A percentile compares a stretch with the other conserved stretches of the same genome.
Evolutionary conservation across 2,888 invertebrate genomes (phyloP).

Genomic region (Oegoconia quadripuncta): DNA sequence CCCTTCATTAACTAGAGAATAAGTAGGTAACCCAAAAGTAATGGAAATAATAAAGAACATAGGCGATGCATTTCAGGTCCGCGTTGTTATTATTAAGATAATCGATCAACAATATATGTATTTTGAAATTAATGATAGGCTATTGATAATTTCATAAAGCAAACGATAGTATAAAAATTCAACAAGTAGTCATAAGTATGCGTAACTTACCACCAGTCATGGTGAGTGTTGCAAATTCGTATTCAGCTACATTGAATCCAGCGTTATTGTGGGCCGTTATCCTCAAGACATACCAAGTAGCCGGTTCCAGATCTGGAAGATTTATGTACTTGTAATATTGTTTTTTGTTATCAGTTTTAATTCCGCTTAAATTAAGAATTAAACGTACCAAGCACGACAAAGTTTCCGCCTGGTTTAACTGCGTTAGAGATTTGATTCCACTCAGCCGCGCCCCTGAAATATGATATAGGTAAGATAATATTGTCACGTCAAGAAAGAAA

Average conservation of each 20-base stretch:
- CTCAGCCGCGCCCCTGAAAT: conserved; percentile 86
- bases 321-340: too few relatives aligned
- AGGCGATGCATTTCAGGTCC: conserved; percentile 77
- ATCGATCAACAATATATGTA: not conserved
- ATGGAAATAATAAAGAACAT: conserved; percentile 19
- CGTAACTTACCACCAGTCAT: conserved; percentile 92
- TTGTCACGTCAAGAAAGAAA: not conserved
- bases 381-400: conserved; percentile 84
- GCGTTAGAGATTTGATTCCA: conserved; percentile 97
- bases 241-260: conserved; percentile 96
- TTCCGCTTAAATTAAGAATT: too few relatives aligned
- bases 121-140: not conserved
- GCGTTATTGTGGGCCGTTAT: conserved; percentile 97
- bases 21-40: conserved; percentile 2
- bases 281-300: conserved; percentile 94
- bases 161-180: too few relatives aligned
- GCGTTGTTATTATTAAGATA: too few relatives aligned
- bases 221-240: conserved; percentile 96
- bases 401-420: conserved; percentile 94
- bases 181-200: too few relatives aligned
- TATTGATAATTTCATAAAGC: too few relatives aligned
- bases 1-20: conserved; percentile 20
- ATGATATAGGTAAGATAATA: not conserved
- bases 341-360: too few relatives aligned
- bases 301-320: conserved; percentile 88